Base-by-base conservation (phyloP, 2,113 vertebrate species). In the Chroicocephalus ridibundus region DNA sequence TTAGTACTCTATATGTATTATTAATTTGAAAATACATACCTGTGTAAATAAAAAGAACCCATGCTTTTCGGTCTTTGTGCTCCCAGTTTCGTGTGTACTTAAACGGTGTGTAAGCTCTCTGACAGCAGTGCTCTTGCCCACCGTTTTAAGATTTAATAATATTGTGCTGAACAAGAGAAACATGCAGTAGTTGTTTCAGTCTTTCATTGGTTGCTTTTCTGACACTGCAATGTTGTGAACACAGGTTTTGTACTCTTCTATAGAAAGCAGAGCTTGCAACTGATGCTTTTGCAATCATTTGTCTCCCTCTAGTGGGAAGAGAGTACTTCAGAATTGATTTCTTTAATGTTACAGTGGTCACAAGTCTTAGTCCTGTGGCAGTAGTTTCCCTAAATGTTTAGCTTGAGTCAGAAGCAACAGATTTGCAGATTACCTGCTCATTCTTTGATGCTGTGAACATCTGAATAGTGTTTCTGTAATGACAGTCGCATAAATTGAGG, bases 281-380 rank as follows among this genome's bases (percentile, higher is more conserved):
- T 9, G 32, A 10, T 55, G 22, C 46, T 96, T 97, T 71, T n/a
- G 65, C 42, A 52, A n/a, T 94, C 79, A 14, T 79, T 88, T 94
- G 92, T 97, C 93, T 97, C 96, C 96, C 95, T 94, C 96, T 97
- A 88, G 82, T 95, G 95, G 94, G 79, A 71, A 76, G 65, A 70
- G 46, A 82, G 26, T 46, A 42, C 34, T 89, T 86, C n/a, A 46
- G 69, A 83, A 21, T 10, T 10, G 34, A 8, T 40, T 84, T 42
- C 32, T 77, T 25, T 19, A 44, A 9, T 31, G 32, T 66, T 69
- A 17, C 16, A 6, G 21, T 19, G 7, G 19, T 83, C 44, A 36
- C 57, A 49, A 34, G 26, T 88, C 24, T 47, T 57, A 21, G 1
- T 86, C 20, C 31, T 29, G 17, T 29, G n/a, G 13, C 51, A 66